Conservation (phyloP, 2,888 invertebrate genomes). For the Amphipyra berbera region DNA sequence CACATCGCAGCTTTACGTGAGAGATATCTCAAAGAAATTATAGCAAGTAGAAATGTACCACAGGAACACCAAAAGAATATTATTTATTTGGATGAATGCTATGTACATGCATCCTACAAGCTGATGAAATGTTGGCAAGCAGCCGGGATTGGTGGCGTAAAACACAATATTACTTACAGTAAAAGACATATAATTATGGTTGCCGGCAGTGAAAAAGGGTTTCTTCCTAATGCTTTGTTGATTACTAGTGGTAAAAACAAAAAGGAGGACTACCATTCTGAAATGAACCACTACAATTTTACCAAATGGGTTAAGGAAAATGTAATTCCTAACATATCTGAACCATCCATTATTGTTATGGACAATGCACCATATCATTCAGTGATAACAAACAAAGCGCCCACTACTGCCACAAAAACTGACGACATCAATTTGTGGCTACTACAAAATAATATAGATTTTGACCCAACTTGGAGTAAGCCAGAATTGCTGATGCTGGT, state of each 20-base stretch:
- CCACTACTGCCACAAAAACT: neutral
- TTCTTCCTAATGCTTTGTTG: slow-evolving; percentile 50
- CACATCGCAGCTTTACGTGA: slow-evolving; percentile 31
- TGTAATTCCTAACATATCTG: slow-evolving; percentile 35
- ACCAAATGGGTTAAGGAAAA: slow-evolving; percentile 50
- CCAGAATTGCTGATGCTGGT: slow-evolving; percentile 43
- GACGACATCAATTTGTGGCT: neutral
- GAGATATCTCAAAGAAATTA: slow-evolving; percentile 38
- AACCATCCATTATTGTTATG: slow-evolving; percentile 23
- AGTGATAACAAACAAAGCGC: neutral
- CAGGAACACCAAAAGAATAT: slow-evolving; percentile 47
- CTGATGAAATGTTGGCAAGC: slow-evolving; percentile 55
- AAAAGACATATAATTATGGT: slow-evolving; percentile 50
- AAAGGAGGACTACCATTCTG: slow-evolving; percentile 46
- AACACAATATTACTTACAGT: slow-evolving; percentile 40
- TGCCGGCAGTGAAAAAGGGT: slow-evolving; percentile 53
- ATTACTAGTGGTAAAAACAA: slow-evolving; percentile 34
- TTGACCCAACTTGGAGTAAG: slow-evolving; percentile 28
- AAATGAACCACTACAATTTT: slow-evolving; percentile 54
- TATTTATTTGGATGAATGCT: slow-evolving; percentile 61
- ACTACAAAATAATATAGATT: neutral
- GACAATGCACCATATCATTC: slow-evolving; percentile 1
- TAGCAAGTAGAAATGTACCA: slow-evolving; percentile 44
- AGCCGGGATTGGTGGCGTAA: slow-evolving; percentile 22
- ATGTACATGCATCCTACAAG: slow-evolving; percentile 52